phyloP scores from a whole-genome alignment of 2,888 invertebrate genomes.

The Idaea dimidiata region DNA sequence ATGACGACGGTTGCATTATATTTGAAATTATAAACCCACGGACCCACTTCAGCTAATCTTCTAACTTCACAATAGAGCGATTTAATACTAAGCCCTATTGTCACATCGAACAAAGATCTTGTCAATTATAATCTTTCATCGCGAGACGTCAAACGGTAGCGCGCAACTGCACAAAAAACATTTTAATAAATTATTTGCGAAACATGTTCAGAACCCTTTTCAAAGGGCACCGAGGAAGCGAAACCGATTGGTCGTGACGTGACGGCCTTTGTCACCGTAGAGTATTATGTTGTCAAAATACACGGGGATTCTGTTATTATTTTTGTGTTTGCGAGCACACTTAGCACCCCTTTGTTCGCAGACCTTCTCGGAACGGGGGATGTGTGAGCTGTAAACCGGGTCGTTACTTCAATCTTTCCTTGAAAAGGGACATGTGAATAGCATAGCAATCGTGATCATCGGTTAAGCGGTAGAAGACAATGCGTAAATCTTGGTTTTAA shows the following conservation, averaged over 20 bases:
- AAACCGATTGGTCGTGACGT: constrained; percentile 78
- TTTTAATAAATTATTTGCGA: constrained; percentile 77
- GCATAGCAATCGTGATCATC: constrained; percentile 60
- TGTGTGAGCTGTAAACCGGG: constrained; percentile 62
- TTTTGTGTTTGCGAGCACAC: constrained; percentile 79
- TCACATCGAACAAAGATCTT: constrained; percentile 75
- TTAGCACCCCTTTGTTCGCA: constrained; percentile 74
- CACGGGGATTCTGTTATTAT: constrained; percentile 79
- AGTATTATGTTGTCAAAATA: constrained; percentile 81
- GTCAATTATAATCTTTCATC: constrained; percentile 79
- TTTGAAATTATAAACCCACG: constrained; percentile 60
- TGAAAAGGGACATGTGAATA: constrained; percentile 67
- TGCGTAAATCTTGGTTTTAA: constrained; percentile 40
- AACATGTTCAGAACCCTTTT: constrained; percentile 73
- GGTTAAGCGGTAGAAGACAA: constrained; percentile 52
- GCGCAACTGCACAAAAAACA: constrained; percentile 56
- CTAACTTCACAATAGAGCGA: constrained; percentile 60
- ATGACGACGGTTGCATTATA: constrained; percentile 53
- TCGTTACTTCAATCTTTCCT: constrained; percentile 65
- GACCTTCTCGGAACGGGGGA: constrained; percentile 70
- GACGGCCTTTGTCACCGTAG: constrained; percentile 74
- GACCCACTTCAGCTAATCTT: constrained; percentile 64
- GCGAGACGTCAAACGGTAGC: constrained; percentile 75
- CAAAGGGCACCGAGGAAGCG: constrained; percentile 73
- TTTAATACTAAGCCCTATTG: constrained; percentile 69